Percentiles rank a stretch among this genome's conserved stretches.
Conservation (phyloP, 2,113 vertebrate genomes). For the Phylloscopus trochilus region DNA sequence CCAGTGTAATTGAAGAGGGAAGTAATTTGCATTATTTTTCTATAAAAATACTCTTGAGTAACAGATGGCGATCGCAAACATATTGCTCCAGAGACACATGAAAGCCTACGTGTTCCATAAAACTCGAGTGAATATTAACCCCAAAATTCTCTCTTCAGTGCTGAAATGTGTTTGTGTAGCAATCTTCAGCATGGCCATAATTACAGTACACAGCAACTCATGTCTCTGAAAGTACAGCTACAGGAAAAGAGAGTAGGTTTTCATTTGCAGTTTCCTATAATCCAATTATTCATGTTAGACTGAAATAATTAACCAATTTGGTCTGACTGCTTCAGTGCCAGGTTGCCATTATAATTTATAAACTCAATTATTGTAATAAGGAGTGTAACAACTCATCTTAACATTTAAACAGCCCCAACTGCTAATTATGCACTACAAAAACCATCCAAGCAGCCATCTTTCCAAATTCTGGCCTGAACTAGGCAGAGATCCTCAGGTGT, state of each 20-base stretch:
- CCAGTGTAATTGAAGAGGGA: slow-evolving; percentile 59
- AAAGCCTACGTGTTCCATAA: slow-evolving; percentile 67
- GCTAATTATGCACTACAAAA: background rate
- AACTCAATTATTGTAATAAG: slow-evolving; percentile 12
- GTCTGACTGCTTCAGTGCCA: slow-evolving; percentile 4
- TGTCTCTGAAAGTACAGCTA: slow-evolving; percentile 36
- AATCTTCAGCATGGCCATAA: slow-evolving; percentile 29
- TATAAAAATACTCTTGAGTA: slow-evolving; percentile 60
- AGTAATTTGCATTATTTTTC: slow-evolving; percentile 70
- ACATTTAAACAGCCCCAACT: background rate
- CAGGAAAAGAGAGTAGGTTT: slow-evolving; percentile 29
- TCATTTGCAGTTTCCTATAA: slow-evolving; percentile 43
- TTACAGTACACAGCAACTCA: slow-evolving; percentile 1
- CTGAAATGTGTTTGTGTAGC: slow-evolving; percentile 30
- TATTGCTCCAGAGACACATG: slow-evolving; percentile 67
- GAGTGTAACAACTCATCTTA: background rate
- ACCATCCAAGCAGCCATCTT: background rate
- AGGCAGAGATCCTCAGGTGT: background rate
- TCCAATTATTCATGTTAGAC: slow-evolving; percentile 33
- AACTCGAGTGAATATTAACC: slow-evolving; percentile 67
- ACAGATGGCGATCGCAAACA: slow-evolving; percentile 72
- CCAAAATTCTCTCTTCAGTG: slow-evolving; percentile 17
- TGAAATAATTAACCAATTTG: slow-evolving; percentile 34
- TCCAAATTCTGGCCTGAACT: background rate
- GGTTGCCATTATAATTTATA: slow-evolving; percentile 10